A percentile compares a stretch with the other conserved stretches of the same genome.
These are phyloP conservation scores for Nyctalus aviator DNA, from an alignment of 2,797 vertebrate genomes.

Conservation along the genomic window DNA sequence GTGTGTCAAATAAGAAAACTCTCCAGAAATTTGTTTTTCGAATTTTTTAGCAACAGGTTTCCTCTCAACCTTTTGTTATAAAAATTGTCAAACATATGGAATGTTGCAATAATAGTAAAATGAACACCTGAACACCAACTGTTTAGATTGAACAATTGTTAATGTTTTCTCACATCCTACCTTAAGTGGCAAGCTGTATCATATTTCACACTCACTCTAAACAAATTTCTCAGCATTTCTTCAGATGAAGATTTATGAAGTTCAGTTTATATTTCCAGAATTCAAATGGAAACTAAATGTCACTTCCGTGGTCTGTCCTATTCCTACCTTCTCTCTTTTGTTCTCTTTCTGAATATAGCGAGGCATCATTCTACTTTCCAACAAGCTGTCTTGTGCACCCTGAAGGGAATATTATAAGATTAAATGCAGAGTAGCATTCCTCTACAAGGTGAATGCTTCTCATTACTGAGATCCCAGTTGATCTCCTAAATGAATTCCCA, in stretches of 20 bases:
- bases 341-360: slow-evolving; percentile 84
- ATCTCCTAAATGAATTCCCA: slow-evolving; percentile 89
- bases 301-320: slow-evolving; percentile 86
- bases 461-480: slow-evolving; percentile 87
- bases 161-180: slow-evolving; percentile 6
- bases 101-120: slow-evolving; percentile 35
- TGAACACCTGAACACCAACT: background rate
- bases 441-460: slow-evolving; percentile 88
- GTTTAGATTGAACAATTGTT: slow-evolving; percentile 48
- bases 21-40: slow-evolving; percentile 27
- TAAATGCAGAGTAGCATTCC: slow-evolving; percentile 87
- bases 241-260: slow-evolving; percentile 77
- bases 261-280: slow-evolving; percentile 57
- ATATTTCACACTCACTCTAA: slow-evolving; percentile 63
- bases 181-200: slow-evolving; percentile 54
- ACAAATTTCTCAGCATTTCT: slow-evolving; percentile 80
- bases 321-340: slow-evolving; percentile 72
- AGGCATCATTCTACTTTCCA: slow-evolving; percentile 86
- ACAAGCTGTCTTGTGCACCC: slow-evolving; percentile 87
- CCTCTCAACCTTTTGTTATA: background rate
- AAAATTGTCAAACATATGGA: background rate
- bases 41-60: slow-evolving; percentile 27
- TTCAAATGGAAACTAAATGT: slow-evolving; percentile 83
- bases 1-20: background rate
- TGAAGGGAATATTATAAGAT: slow-evolving; percentile 89